These are phyloP conservation scores for Orthosia incerta DNA, from an alignment of 2,888 invertebrate species.

Conservation along the genomic window DNA sequence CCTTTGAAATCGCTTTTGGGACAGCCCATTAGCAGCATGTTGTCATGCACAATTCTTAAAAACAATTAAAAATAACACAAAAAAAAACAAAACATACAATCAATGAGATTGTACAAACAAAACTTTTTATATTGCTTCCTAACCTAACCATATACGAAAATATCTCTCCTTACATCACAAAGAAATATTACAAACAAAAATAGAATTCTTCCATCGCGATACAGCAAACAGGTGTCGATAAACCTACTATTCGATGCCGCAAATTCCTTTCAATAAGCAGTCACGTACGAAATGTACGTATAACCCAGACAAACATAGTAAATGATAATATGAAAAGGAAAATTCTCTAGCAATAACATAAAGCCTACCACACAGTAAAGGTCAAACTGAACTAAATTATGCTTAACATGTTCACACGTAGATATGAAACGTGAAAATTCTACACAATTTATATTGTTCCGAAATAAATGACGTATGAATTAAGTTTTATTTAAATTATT, in stretches of 20 bases:
- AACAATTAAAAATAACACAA: background rate
- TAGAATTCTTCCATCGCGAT: slow-evolving; percentile 13
- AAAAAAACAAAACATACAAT: background rate
- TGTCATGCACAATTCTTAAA: too few species aligned
- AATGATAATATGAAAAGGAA: slow-evolving; percentile 1
- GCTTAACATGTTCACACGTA: background rate
- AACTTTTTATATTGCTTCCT: background rate
- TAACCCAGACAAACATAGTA: slow-evolving; percentile 14
- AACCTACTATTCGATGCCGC: slow-evolving; percentile 7
- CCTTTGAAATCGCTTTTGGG: too few species aligned
- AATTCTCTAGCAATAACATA: slow-evolving; percentile 7
- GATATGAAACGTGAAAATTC: background rate
- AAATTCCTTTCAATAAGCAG: slow-evolving; percentile 43
- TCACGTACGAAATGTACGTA: slow-evolving; percentile 31
- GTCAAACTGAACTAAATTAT: background rate
- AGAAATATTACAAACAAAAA: slow-evolving; percentile 31
- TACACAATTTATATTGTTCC: too few species aligned
- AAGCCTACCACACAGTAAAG: background rate
- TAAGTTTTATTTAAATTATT: background rate
- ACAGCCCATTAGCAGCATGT: too few species aligned
- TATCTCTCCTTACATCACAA: slow-evolving; percentile 2
- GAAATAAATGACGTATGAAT: too few species aligned
- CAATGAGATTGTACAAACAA: background rate
- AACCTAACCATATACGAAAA: background rate
- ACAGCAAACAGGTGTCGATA: slow-evolving; percentile 39